Base-by-base conservation (phyloP, 2,888 invertebrate genomes). In the Fissipunctia ypsillon region DNA sequence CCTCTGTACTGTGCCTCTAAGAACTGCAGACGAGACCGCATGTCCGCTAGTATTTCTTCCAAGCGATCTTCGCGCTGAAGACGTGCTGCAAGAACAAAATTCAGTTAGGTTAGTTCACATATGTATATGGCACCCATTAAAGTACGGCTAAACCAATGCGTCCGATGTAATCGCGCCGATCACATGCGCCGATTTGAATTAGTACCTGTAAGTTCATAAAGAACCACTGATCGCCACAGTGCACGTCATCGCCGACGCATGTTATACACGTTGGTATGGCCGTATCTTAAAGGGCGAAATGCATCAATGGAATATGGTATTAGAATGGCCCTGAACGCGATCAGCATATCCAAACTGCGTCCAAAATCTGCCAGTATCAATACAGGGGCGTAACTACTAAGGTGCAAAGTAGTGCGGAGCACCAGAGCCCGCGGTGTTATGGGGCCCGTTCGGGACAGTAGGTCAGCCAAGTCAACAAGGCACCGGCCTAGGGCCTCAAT, bases 1-100 rank as follows among this genome's bases (percentile, higher is more conserved):
- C 97, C 97, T 35, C 98, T 96, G 92, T 98, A 98, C 95, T 98
- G 97, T 28, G 98, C 97, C 90, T 98, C 98, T 59, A 98, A 94
- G 90, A 98, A 98, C 90, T 98, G 97, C 60, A 98, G 94, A 78
- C 98, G 97, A 75, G 98, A 97, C 89, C 98, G 97, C 87, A 85
- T 64, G 1, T 57, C 52, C 0, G 76, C 80, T 0, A 85, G 60
- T 10, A 45, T 45, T 28, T 75, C 69, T 1, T 85, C 78, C 76
- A 85, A 69, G 0, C 28, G 28, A 0, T 69, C 65, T 52, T 85
- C 85, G 0, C 87, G 87, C 12, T 60, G 43, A 0, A 76, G 52
- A 0, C 80, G 74, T 35, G 80, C 85, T 85, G 70, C 0, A 68
- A 69, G 4, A 61, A 52, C 0, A 45, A 31, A 52, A 31, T 6